Conservation (phyloP, 1,140 invertebrate species). For the Halotydeus destructor region DNA sequence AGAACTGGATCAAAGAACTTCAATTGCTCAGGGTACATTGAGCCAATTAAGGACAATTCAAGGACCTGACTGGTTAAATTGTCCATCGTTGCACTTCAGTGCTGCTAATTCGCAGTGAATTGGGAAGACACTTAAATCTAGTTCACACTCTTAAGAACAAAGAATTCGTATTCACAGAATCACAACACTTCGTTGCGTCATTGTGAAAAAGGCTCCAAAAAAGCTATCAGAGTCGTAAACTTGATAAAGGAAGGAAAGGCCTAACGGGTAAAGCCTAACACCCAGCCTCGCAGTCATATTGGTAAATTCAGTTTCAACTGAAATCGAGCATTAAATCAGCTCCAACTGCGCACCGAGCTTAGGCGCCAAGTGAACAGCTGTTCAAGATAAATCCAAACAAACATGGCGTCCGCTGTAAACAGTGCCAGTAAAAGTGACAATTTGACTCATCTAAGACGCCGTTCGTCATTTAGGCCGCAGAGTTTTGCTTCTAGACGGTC, state of each 20-base stretch:
- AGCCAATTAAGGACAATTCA: constrained; percentile 1
- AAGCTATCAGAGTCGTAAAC: background rate
- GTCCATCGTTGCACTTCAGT: background rate
- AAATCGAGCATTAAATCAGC: too few species aligned
- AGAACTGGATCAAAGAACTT: background rate
- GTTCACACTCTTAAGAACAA: background rate
- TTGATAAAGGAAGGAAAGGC: background rate
- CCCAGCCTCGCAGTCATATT: too few species aligned
- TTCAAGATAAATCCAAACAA: too few species aligned
- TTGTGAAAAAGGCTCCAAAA: background rate
- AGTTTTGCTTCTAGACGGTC: background rate
- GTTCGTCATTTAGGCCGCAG: background rate
- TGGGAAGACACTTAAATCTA: background rate
- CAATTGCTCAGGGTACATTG: constrained; percentile 11
- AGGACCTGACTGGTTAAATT: background rate
- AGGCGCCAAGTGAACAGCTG: too few species aligned
- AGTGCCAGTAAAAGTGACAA: background rate
- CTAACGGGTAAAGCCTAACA: too few species aligned
- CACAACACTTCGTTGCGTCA: background rate
- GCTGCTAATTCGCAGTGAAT: background rate
- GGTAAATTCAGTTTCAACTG: too few species aligned
- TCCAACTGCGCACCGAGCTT: too few species aligned
- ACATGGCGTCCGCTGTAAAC: too few species aligned
- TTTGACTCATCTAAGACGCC: background rate
- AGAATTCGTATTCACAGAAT: background rate